These are phyloP conservation scores for Chalcosyrphus nemorum DNA, from an alignment of 2,888 invertebrate genomes.

Conservation along the genomic window DNA sequence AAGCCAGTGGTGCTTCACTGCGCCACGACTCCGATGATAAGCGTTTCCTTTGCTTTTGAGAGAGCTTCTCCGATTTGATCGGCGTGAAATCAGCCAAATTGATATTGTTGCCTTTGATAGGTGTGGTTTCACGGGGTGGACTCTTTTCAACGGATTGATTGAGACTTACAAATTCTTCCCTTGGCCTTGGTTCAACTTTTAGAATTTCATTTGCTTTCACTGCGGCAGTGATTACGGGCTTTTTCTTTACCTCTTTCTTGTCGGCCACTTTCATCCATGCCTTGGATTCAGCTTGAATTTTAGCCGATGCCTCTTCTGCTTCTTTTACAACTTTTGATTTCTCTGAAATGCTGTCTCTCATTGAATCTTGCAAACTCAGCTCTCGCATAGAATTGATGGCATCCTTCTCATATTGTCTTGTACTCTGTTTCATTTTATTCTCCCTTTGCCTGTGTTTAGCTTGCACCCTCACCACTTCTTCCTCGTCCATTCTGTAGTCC, in stretches of 20 bases:
- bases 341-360: slow-evolving; percentile 19
- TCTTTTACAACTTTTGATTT: slow-evolving; percentile 62
- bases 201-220: slow-evolving; percentile 81
- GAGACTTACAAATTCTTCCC: slow-evolving; percentile 82
- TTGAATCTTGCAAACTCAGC: slow-evolving; percentile 75
- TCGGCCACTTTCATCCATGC: slow-evolving; percentile 81
- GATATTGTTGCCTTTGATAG: slow-evolving; percentile 75
- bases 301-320: slow-evolving; percentile 62
- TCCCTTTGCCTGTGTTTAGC: slow-evolving; percentile 76
- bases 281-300: slow-evolving; percentile 76
- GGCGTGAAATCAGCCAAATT: slow-evolving; percentile 79
- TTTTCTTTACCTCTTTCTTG: slow-evolving; percentile 82
- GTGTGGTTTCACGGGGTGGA: slow-evolving; percentile 50
- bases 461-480: slow-evolving; percentile 73
- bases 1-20: slow-evolving; percentile 6
- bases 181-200: slow-evolving; percentile 82
- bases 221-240: slow-evolving; percentile 72
- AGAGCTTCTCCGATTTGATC: slow-evolving; percentile 81
- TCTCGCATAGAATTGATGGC: slow-evolving; percentile 80
- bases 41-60: slow-evolving; percentile 85
- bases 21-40: slow-evolving; percentile 82
- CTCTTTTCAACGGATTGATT: slow-evolving; percentile 57
- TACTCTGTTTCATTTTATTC: slow-evolving; percentile 76
- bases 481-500: slow-evolving; percentile 82
- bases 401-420: slow-evolving; percentile 79